Conservation (phyloP, 2,888 invertebrate genomes). For the Patella ulyssiponensis region DNA sequence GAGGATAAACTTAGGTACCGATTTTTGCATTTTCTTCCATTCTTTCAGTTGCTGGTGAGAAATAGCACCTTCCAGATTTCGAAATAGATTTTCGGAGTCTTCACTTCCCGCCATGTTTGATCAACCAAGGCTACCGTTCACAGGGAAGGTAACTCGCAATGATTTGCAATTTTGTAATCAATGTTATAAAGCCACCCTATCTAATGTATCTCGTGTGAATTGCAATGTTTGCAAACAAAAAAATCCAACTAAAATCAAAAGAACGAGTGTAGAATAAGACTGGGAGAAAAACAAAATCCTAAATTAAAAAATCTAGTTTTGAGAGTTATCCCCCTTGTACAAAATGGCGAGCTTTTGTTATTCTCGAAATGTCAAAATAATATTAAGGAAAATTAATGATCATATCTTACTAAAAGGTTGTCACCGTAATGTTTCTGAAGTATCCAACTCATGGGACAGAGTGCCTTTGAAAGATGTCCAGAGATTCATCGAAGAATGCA, state of each 20-base stretch:
- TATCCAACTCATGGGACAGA: slow-evolving; percentile 36
- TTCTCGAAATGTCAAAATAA: not conserved
- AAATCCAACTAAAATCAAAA: no score
- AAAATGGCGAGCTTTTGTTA: slow-evolving; percentile 10
- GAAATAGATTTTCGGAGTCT: slow-evolving; percentile 29
- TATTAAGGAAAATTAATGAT: no score
- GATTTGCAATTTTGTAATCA: no score
- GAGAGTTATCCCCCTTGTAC: slow-evolving; percentile 13
- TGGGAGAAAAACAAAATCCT: no score
- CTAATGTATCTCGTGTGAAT: no score
- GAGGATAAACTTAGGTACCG: slow-evolving; percentile 22
- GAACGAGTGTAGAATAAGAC: no score
- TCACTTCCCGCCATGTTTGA: slow-evolving; percentile 12
- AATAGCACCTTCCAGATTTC: slow-evolving; percentile 36
- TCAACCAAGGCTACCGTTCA: not conserved
- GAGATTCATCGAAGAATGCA: slow-evolving; percentile 33
- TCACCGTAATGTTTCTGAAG: not conserved
- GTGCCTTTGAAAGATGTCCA: slow-evolving; percentile 31
- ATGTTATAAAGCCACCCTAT: no score
- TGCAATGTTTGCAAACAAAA: no score
- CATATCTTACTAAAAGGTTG: not conserved
- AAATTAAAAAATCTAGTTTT: no score
- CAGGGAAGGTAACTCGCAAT: no score
- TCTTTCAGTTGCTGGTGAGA: slow-evolving; percentile 39
- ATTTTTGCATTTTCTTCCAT: slow-evolving; percentile 45